These are phyloP conservation scores for Chanos chanos DNA, from an alignment of 2,797 vertebrate species.

Conservation along the genomic window DNA sequence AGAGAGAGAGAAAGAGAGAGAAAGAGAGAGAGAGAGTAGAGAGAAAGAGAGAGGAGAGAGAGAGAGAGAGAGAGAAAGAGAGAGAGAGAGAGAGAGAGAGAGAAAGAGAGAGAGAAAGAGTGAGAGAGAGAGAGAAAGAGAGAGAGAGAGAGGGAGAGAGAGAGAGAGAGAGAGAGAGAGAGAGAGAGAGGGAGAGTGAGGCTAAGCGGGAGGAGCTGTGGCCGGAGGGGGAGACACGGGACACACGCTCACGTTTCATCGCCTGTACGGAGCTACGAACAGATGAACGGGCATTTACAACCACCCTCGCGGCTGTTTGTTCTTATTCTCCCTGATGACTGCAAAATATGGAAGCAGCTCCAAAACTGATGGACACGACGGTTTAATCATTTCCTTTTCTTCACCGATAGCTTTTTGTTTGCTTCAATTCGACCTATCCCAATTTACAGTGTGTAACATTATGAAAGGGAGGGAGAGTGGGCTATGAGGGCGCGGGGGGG, in stretches of 20 bases:
- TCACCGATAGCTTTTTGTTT: too few species aligned
- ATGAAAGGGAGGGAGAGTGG: neutral
- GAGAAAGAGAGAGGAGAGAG: neutral
- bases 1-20: neutral
- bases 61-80: neutral
- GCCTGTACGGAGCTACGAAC: conserved; percentile 4
- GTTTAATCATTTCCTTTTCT: too few species aligned
- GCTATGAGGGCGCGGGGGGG: neutral
- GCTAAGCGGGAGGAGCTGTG: neutral
- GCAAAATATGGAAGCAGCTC: too few species aligned
- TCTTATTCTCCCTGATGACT: too few species aligned
- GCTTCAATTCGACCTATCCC: too few species aligned
- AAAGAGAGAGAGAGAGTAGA: neutral
- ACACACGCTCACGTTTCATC: conserved; percentile 1
- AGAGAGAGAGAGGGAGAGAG: neutral
- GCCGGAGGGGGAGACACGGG: neutral
- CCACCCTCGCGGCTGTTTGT: too few species aligned
- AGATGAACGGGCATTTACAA: too few species aligned
- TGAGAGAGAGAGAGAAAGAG: too few species aligned
- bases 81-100: neutral
- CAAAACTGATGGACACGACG: too few species aligned
- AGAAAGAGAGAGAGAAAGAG: too few species aligned
- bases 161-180: neutral
- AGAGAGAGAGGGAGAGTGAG: neutral
- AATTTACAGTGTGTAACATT: too few species aligned